Conservation (phyloP, 2,113 vertebrate species). For the Nanorana parkeri region DNA sequence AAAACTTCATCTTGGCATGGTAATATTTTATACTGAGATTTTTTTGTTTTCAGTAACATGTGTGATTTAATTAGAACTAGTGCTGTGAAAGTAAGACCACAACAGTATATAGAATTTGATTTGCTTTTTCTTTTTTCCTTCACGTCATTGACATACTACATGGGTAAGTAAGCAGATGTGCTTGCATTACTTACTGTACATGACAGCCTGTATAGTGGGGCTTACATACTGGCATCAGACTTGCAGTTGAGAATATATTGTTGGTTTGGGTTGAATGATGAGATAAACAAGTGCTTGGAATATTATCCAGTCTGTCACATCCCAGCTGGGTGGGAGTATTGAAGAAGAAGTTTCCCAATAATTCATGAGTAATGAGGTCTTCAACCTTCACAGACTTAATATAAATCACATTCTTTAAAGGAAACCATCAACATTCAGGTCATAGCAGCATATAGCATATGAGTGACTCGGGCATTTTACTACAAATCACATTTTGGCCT, state of each 20-base stretch:
- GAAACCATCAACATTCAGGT: not conserved
- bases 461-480: not conserved
- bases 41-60: slow-evolving; percentile 10
- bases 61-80: slow-evolving; percentile 33
- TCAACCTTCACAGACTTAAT: slow-evolving; percentile 36
- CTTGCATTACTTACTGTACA: slow-evolving; percentile 40
- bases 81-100: slow-evolving; percentile 14
- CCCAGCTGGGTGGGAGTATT: slow-evolving; percentile 39
- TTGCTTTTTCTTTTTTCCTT: slow-evolving; percentile 19
- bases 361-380: slow-evolving; percentile 39
- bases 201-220: slow-evolving; percentile 23
- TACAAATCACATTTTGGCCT: not conserved
- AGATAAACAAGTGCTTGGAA: slow-evolving; percentile 22
- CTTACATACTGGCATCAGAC: slow-evolving; percentile 12
- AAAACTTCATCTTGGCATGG: not conserved
- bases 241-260: slow-evolving; percentile 37
- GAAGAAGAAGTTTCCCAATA: slow-evolving; percentile 28
- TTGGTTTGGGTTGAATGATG: slow-evolving; percentile 16
- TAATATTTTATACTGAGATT: not conserved
- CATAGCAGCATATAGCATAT: not conserved
- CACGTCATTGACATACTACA: slow-evolving; percentile 42
- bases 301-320: slow-evolving; percentile 41
- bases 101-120: slow-evolving; percentile 23
- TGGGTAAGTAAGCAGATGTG: slow-evolving; percentile 41
- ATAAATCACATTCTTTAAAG: slow-evolving; percentile 21